Evolutionary conservation across 1,140 invertebrate species (phyloP), one percentile per base, ranked within the genome.

Genomic region (Mamestra configurata): DNA sequence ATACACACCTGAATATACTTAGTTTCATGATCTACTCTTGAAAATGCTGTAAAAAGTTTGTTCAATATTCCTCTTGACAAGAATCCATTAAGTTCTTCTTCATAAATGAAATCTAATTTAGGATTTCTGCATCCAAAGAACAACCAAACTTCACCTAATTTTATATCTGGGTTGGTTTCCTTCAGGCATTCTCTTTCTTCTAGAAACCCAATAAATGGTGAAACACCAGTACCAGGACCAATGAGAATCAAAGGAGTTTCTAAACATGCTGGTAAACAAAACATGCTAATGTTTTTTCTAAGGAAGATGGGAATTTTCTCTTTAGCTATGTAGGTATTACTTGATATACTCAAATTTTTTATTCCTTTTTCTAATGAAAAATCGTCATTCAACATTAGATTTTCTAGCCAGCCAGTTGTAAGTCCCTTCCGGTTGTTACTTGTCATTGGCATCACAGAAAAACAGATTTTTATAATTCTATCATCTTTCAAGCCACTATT

Each of bases 161-260:
- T 78, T 31, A 68, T 49, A n/a, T 89, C 61, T 22, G 81, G 78
- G 46, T 86, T 84, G n/a, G 79, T 64, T 81, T 82, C 84, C 49
- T 88, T 85, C 76, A 93, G 77, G 79, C 84, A 22, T 89, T 92
- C 82, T 77, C 96, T 95, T 88, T 97, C 96, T 84, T 96, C 90
- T 15, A 97, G 84, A 86, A 97, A 97, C 15, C 96, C 96, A 79
- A 96, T 96, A 88, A 98, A 99, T 1, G 98, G 98, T 8, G 98
- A 96, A 24, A 98, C 92, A 13, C 98, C 98, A 40, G 98, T 98
- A 15, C 98, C 98, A 79, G 98, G 96, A 5, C 97, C 97, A 80
- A 99, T 96, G 90, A 98, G 96, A 79, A 98, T 96, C 43, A 98
- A 89, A 49, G 97, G 97, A 86, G 61, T 93, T 85, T 79, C 90